Evolutionary conservation across 2,113 vertebrate genomes (phyloP), one percentile per base, ranked within the genome.

Genomic region (Lophius piscatorius): DNA sequence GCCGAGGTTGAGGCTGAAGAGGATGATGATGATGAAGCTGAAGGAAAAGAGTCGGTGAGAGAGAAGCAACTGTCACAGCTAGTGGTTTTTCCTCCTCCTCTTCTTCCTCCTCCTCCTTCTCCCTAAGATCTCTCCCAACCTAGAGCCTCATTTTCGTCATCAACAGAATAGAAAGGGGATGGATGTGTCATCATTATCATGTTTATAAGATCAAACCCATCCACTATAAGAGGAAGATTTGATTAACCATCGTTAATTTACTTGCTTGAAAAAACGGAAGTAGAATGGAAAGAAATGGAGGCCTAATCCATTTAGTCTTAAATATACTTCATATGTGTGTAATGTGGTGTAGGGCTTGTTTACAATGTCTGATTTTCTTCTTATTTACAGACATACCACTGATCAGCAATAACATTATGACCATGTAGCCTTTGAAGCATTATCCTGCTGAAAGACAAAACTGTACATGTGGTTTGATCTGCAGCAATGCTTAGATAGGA

Each of bases 51-150:
- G 8, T 12, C 7, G 33, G 39, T 50, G 10, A 21, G 60, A 50
- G 67, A 52, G 64, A 35, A 63, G 61, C 66, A 56, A 82, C 56
- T 80, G 78, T 78, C 77, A 83, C 73, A 70, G 56, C 47, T 63
- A 71, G 65, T 36, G 69, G 56, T 76, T 73, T 50, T 42, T 51
- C 74, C 68, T 56, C 66, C 45, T 51, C 16, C 26, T n/a, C n/a
- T n/a, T n/a, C n/a, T n/a, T n/a, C n/a, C n/a, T n/a, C 41, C 6
- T 17, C 28, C 9, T 44, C 51, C 41, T 49, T 36, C 41, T 63
- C 39, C 20, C 44, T 31, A 18, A 51, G 34, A 54, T 31, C 28
- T 17, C 31, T 57, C 70, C 29, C 49, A 71, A 67, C 52, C 39
- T 55, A 55, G 13, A 54, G 14, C 36, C 35, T 60, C 70, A 12